A percentile compares a stretch with the other conserved stretches of the same genome.
Evolutionary conservation across 2,888 invertebrate species (phyloP).

Genomic region (Lucinisca nassula): DNA sequence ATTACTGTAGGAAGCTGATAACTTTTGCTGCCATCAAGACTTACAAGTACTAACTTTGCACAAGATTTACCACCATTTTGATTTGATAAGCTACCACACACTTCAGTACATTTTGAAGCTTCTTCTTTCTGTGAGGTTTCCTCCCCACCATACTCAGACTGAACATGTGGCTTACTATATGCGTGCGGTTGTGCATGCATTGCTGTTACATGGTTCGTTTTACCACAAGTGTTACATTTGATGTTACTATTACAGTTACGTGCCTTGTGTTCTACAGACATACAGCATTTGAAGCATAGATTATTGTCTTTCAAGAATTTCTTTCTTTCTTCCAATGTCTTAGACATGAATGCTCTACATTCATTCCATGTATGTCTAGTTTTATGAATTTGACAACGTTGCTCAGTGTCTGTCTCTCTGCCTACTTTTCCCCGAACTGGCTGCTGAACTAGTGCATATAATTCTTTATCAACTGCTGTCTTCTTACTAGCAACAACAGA

Average conservation of each 20-base stretch:
- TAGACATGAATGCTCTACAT: slow-evolving; percentile 26
- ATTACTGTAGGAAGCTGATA: slow-evolving; percentile 54
- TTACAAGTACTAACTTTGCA: slow-evolving; percentile 43
- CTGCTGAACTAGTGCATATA: too few species aligned
- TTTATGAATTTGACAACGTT: slow-evolving; percentile 33
- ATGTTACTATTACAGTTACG: slow-evolving; percentile 17
- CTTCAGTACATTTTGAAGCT: not conserved
- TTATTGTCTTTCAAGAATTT: slow-evolving; percentile 32
- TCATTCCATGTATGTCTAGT: slow-evolving; percentile 34
- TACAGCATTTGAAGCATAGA: slow-evolving; percentile 40
- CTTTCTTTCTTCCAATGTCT: slow-evolving; percentile 18
- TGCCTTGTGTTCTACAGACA: not conserved
- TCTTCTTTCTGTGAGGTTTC: not conserved
- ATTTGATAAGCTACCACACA: not conserved
- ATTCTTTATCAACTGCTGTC: too few species aligned
- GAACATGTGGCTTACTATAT: not conserved
- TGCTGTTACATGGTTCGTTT: slow-evolving; percentile 3
- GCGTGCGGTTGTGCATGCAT: not conserved
- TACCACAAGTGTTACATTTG: slow-evolving; percentile 10
- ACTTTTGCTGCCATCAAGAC: slow-evolving; percentile 36
- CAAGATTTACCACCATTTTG: slow-evolving; percentile 22
- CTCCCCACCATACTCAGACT: slow-evolving; percentile 17
- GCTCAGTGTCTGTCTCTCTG: not conserved
- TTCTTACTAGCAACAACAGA: too few species aligned
- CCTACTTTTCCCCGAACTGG: too few species aligned